A percentile compares a stretch with the other conserved stretches of the same genome.
These are phyloP conservation scores for Danio aesculapii DNA, from an alignment of 2,797 vertebrate species.

Conservation along the genomic window DNA sequence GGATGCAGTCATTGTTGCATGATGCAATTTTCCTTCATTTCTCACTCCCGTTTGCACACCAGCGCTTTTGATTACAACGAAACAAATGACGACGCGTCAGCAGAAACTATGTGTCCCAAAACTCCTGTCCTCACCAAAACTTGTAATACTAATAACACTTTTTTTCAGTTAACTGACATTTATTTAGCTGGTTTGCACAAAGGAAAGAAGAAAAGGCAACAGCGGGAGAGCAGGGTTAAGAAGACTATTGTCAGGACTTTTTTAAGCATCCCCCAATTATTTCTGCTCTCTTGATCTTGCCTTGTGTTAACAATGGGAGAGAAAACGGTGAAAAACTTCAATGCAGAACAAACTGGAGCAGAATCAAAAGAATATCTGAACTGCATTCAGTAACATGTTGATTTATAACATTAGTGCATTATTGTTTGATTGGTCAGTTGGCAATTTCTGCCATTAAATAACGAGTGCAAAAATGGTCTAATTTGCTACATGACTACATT, in stretches of 20 bases:
- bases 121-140: neutral
- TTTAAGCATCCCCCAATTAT: conserved; percentile 22
- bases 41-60: conserved; percentile 11
- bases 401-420: conserved; percentile 3
- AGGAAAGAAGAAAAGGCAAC: conserved; percentile 5
- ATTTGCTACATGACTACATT: neutral
- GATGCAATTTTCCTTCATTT: conserved; percentile 43
- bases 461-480: neutral
- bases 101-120: neutral
- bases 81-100: conserved; percentile 21
- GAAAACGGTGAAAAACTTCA: neutral
- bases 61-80: conserved; percentile 9
- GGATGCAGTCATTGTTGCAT: conserved; percentile 46
- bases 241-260: conserved; percentile 15
- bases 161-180: neutral
- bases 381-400: neutral
- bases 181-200: conserved; percentile 15
- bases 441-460: neutral
- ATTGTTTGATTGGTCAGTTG: conserved; percentile 7
- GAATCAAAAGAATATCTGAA: neutral
- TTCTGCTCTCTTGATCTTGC: conserved; percentile 19
- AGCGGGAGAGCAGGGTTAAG: neutral
- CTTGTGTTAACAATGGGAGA: neutral
- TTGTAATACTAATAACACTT: neutral
- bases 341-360: neutral